Conservation (phyloP, 2,113 vertebrate genomes). For the Acanthochromis polyacanthus region DNA sequence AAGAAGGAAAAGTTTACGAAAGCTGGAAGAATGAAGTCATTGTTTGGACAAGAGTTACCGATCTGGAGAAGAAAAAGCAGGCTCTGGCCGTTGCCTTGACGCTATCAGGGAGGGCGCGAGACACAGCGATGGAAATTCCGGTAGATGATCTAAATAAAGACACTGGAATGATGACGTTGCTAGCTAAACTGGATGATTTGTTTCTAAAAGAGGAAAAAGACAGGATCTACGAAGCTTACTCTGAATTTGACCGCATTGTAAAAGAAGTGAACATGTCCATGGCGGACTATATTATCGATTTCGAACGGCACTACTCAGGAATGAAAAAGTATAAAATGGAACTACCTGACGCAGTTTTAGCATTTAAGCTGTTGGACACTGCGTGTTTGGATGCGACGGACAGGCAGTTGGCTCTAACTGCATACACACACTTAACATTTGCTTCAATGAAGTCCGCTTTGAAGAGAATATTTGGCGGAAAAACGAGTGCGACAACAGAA, state of each 20-base stretch:
- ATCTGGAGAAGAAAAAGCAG: neutral
- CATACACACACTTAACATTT: too few species aligned
- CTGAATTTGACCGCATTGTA: neutral
- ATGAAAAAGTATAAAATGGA: too few species aligned
- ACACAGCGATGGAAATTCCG: neutral
- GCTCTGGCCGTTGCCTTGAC: rapidly evolving
- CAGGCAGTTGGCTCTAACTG: too few species aligned
- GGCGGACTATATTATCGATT: neutral
- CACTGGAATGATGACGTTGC: neutral
- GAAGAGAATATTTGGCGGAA: too few species aligned
- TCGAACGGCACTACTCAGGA: neutral
- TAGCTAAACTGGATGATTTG: neutral
- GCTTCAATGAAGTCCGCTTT: too few species aligned
- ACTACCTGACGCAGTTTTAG: too few species aligned
- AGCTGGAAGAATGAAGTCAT: neutral
- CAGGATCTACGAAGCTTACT: neutral
- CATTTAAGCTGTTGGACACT: too few species aligned
- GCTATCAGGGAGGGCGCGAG: neutral
- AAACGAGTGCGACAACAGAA: too few species aligned
- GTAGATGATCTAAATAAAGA: slow-evolving; percentile 5
- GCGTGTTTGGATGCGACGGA: too few species aligned
- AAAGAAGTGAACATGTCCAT: neutral
- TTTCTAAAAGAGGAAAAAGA: neutral
- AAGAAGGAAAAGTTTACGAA: neutral
- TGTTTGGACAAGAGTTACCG: neutral